Evolutionary conservation across 2,113 vertebrate species (phyloP).

Genomic region (Microcebus ravelobensis): DNA sequence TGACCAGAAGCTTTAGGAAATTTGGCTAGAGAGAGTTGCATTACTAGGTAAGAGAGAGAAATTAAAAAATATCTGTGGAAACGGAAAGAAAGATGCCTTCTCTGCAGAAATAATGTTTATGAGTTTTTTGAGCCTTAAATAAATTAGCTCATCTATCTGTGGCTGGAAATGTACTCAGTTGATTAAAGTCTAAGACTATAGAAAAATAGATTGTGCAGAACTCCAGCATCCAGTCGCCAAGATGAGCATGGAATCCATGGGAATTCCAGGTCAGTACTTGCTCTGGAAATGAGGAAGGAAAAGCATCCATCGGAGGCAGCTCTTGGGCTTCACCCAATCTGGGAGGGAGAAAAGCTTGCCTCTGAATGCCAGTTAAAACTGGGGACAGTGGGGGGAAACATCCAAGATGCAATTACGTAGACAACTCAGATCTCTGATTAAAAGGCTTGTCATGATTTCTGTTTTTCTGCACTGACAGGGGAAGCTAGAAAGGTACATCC

Average conservation of each 20-base stretch:
- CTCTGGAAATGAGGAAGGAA: background rate
- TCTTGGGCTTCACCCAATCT: background rate
- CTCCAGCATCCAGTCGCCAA: no score
- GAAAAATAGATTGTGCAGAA: slow-evolving; percentile 9
- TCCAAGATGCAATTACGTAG: no score
- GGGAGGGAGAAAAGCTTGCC: background rate
- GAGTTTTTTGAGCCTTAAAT: background rate
- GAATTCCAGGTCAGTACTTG: background rate
- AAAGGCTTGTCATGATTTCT: background rate
- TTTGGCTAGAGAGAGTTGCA: background rate
- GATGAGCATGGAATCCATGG: background rate
- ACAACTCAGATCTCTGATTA: background rate
- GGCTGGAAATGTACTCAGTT: background rate
- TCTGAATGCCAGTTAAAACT: background rate
- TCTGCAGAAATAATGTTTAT: background rate
- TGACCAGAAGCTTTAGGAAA: background rate
- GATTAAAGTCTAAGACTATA: background rate
- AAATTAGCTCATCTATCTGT: background rate
- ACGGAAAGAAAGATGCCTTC: background rate
- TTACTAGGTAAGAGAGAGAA: background rate
- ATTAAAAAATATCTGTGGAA: background rate
- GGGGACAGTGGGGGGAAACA: no score
- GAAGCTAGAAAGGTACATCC: background rate
- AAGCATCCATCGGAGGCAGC: no score
- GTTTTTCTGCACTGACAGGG: background rate